Percentiles rank a stretch among this genome's conserved stretches.
phyloP scores from a whole-genome alignment of 2,888 invertebrate species.

The Boloria selene region DNA sequence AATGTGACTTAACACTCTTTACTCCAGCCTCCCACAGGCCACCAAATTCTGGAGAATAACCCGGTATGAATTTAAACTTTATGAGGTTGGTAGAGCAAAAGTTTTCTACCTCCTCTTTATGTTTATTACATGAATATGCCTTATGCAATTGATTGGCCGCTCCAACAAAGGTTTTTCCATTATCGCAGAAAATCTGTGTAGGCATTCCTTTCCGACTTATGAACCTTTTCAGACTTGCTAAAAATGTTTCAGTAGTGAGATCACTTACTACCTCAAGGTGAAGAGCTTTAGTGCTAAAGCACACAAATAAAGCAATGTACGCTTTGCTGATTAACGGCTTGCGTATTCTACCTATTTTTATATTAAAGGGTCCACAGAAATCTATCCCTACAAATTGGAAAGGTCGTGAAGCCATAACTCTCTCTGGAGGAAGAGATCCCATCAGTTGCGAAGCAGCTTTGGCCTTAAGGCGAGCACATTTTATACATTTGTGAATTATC shows the following conservation, averaged over 20 bases:
- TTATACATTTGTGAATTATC: no score
- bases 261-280: slow-evolving; percentile 32
- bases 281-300: slow-evolving; percentile 31
- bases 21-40: no score
- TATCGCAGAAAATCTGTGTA: slow-evolving; percentile 36
- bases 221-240: slow-evolving; percentile 37
- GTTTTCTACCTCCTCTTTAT: slow-evolving; percentile 18
- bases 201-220: slow-evolving; percentile 35
- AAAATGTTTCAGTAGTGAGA: slow-evolving; percentile 34
- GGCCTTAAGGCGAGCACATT: background rate
- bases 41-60: slow-evolving; percentile 35
- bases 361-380: slow-evolving; percentile 31
- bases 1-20: no score
- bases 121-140: slow-evolving; percentile 18
- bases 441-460: slow-evolving; percentile 14
- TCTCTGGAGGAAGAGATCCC: background rate
- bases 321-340: slow-evolving; percentile 28
- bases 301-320: slow-evolving; percentile 33
- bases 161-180: slow-evolving; percentile 33
- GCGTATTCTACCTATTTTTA: slow-evolving; percentile 25
- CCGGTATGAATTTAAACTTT: slow-evolving; percentile 37
- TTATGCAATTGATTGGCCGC: slow-evolving; percentile 24
- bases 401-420: slow-evolving; percentile 1
- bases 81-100: slow-evolving; percentile 23
- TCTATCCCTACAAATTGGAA: slow-evolving; percentile 26